These are phyloP conservation scores for Drosophila diplacantha DNA, from an alignment of 2,888 invertebrate genomes.

Conservation along the genomic window DNA sequence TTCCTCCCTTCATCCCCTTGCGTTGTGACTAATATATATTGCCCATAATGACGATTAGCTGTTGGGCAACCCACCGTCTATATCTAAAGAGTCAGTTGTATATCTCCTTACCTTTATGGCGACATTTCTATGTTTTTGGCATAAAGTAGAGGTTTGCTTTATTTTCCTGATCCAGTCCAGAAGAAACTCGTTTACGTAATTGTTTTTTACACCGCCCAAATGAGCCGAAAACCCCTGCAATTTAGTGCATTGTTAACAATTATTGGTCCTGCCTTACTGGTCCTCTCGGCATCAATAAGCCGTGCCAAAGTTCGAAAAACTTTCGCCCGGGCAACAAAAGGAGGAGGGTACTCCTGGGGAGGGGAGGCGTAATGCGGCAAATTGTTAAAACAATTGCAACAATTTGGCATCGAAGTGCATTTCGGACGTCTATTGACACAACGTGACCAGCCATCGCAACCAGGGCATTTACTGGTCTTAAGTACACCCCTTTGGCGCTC, in stretches of 20 bases:
- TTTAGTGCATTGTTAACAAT: conserved; percentile 24
- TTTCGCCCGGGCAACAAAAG: background rate
- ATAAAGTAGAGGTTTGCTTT: background rate
- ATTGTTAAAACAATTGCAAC: conserved; percentile 51
- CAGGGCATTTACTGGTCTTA: conserved; percentile 45
- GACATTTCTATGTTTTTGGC: background rate
- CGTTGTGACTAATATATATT: conserved; percentile 46
- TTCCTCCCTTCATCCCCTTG: conserved; percentile 6
- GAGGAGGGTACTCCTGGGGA: background rate
- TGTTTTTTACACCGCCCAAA: background rate
- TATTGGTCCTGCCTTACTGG: conserved; percentile 10
- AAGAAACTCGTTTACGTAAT: background rate
- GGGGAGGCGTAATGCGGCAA: conserved; percentile 18
- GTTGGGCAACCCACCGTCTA: conserved; percentile 1
- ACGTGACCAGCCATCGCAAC: conserved; percentile 58
- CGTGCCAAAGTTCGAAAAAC: conserved; percentile 22
- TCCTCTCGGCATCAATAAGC: conserved; percentile 8
- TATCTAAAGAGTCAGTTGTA: background rate
- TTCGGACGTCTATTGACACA: conserved; percentile 63
- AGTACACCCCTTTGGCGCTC: conserved; percentile 10
- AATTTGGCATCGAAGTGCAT: conserved; percentile 59
- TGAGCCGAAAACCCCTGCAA: conserved; percentile 8
- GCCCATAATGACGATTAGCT: conserved; percentile 36
- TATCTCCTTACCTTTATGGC: background rate
- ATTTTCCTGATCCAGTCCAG: background rate